These are phyloP conservation scores for Orthonychiurus folsomi DNA, from an alignment of 2,888 invertebrate species.

Conservation along the genomic window DNA sequence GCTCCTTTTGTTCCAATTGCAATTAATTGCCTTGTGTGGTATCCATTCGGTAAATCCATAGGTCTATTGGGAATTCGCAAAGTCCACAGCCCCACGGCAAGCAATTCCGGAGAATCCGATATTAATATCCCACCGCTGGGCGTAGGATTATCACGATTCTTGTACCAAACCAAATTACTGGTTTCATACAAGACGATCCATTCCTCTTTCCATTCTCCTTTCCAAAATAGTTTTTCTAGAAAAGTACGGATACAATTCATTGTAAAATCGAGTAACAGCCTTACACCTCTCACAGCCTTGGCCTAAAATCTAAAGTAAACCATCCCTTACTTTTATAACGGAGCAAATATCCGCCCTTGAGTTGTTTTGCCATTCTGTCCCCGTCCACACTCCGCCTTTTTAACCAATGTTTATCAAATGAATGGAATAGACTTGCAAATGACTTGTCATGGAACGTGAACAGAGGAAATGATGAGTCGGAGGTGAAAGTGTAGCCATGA, in stretches of 20 bases:
- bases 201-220: constrained; percentile 50
- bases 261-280: too few relatives aligned
- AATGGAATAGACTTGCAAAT: too few relatives aligned
- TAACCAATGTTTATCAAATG: too few relatives aligned
- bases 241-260: too few relatives aligned
- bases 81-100: constrained; percentile 72
- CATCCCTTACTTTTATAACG: constrained; percentile 23
- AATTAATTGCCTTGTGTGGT: constrained; percentile 62
- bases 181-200: constrained; percentile 77
- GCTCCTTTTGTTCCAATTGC: constrained; percentile 64
- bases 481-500: too few relatives aligned
- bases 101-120: constrained; percentile 69
- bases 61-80: constrained; percentile 66
- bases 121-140: constrained; percentile 53
- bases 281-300: too few relatives aligned
- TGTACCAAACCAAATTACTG: constrained; percentile 79
- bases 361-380: constrained; percentile 23
- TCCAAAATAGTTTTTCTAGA: constrained; percentile 19
- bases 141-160: constrained; percentile 52
- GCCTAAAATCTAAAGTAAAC: too few relatives aligned
- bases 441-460: too few relatives aligned
- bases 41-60: constrained; percentile 56
- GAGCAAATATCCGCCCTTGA: constrained; percentile 20
- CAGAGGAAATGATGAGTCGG: too few relatives aligned
- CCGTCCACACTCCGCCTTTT: too few relatives aligned